Percentiles rank a stretch among this genome's conserved stretches.
These are phyloP conservation scores for Anas platyrhynchos DNA, from an alignment of 2,113 vertebrate genomes.

Conservation along the genomic window DNA sequence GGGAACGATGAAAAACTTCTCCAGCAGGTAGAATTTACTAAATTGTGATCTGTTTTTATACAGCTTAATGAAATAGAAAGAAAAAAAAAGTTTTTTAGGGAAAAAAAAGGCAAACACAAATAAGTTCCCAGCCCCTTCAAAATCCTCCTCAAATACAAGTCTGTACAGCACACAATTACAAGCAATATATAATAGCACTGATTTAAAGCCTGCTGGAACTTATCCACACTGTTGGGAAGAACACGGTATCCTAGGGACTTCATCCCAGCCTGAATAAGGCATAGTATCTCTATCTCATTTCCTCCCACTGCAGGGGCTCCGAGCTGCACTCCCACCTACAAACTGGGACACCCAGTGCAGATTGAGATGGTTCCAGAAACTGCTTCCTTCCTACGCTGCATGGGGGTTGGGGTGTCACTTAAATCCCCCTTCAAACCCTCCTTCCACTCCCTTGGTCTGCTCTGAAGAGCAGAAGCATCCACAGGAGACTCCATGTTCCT, in stretches of 20 bases:
- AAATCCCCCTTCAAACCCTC: not conserved
- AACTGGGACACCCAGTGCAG: not conserved
- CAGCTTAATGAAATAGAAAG: not conserved
- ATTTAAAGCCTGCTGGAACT: not conserved
- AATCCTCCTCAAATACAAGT: not conserved
- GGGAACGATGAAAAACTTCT: not conserved
- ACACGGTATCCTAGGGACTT: not conserved
- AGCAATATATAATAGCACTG: not conserved
- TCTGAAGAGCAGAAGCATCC: not conserved
- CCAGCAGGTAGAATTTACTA: not conserved
- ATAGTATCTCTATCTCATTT: not conserved
- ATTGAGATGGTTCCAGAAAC: not conserved
- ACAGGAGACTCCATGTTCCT: not conserved
- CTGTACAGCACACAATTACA: not conserved
- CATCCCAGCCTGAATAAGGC: not conserved
- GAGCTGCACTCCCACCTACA: not conserved
- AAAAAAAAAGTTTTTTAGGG: not conserved
- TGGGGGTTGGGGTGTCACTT: not conserved
- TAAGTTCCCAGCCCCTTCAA: not conserved
- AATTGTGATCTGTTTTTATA: not conserved
- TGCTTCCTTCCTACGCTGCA: fast-evolving
- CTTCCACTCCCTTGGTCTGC: not conserved
- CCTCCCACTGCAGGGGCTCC: not conserved
- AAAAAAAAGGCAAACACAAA: not conserved
- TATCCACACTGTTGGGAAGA: not conserved